phyloP scores from a whole-genome alignment of 1,140 invertebrate species.

The Bombus sylvicola region DNA sequence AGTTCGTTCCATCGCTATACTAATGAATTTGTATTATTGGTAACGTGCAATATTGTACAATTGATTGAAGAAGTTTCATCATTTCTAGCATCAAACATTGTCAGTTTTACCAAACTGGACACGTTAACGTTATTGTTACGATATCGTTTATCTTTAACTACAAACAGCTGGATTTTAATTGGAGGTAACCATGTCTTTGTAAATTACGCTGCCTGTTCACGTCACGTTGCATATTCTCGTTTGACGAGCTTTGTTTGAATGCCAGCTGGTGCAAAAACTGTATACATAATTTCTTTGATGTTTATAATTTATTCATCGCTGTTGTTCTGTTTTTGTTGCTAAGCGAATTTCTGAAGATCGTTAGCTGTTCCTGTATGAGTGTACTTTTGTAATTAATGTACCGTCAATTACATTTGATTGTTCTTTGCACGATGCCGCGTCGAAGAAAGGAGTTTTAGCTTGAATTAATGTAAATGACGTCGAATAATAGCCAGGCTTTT shows the following conservation, averaged over 20 bases:
- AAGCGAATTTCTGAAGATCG: background rate
- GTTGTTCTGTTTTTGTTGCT: background rate
- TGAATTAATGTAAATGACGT: constrained; percentile 16
- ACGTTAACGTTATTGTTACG: no score
- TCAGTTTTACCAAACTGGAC: no score
- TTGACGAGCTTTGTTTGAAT: background rate
- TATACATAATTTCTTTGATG: constrained; percentile 6
- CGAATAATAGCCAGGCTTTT: constrained; percentile 7
- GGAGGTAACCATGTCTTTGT: background rate
- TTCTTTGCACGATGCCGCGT: no score
- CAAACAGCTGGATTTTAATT: background rate
- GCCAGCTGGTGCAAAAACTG: background rate
- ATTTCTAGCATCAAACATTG: no score
- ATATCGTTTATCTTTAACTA: background rate
- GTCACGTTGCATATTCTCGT: background rate
- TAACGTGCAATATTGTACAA: no score
- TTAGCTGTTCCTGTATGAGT: background rate
- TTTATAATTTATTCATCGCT: constrained; percentile 7
- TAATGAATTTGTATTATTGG: background rate
- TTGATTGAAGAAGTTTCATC: background rate
- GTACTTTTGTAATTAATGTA: constrained; percentile 25
- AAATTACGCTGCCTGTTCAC: background rate
- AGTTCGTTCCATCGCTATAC: background rate
- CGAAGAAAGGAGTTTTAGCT: background rate
- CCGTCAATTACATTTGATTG: constrained; percentile 26